phyloP scores from a whole-genome alignment of 2,888 invertebrate genomes.

The Melanophora roralis region DNA sequence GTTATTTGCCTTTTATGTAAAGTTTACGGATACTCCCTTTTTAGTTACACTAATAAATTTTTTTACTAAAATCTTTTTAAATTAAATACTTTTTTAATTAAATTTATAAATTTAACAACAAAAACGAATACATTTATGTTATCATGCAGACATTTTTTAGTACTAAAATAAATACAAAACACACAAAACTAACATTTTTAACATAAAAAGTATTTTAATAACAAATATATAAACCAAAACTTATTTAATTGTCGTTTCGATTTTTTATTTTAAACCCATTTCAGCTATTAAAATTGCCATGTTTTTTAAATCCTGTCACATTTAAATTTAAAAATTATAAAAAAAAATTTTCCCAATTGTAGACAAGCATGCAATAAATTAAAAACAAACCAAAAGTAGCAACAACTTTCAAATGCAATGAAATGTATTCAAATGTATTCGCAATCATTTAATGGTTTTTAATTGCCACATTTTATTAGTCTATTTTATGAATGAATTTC shows the following conservation, averaged over 20 bases:
- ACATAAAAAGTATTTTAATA: slow-evolving; percentile 16
- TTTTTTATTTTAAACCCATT: not conserved
- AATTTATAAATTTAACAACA: no score
- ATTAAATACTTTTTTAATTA: no score
- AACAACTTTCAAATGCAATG: not conserved
- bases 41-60: no score
- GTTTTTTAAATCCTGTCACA: slow-evolving; percentile 48
- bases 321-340: slow-evolving; percentile 37
- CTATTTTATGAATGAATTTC: slow-evolving; percentile 20
- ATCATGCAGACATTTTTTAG: no score
- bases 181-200: not conserved
- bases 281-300: slow-evolving; percentile 35
- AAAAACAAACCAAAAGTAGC: not conserved
- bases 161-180: no score
- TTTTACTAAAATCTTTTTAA: no score
- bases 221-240: not conserved
- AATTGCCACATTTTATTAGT: slow-evolving; percentile 51
- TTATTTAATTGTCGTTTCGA: not conserved
- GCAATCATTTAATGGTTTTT: slow-evolving; percentile 43
- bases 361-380: not conserved
- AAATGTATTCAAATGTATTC: slow-evolving; percentile 32
- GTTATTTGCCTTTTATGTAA: no score
- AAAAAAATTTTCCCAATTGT: slow-evolving; percentile 14
- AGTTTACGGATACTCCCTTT: no score
- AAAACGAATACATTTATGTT: no score